These are phyloP conservation scores for Chlorodrepanis virens DNA, from an alignment of 2,113 vertebrate genomes.

Conservation along the genomic window DNA sequence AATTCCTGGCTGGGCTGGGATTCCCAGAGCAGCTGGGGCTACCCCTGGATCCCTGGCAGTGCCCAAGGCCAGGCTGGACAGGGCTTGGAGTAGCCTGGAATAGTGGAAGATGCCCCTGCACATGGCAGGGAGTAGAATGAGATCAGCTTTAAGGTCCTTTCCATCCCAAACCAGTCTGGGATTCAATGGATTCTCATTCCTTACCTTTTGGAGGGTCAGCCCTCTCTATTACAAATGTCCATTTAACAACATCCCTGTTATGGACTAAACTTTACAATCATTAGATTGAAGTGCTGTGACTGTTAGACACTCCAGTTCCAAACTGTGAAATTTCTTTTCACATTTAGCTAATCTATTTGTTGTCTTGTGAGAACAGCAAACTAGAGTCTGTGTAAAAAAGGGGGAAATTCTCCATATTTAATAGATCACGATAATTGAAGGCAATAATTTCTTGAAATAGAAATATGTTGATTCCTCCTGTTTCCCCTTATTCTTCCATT, in stretches of 20 bases:
- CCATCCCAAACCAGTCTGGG: neutral
- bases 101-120: fast-evolving
- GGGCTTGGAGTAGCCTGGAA: neutral
- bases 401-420: neutral
- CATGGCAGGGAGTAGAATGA: fast-evolving
- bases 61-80: fast-evolving
- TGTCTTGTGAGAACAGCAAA: neutral
- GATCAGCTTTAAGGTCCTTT: neutral
- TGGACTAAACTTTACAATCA: neutral
- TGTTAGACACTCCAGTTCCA: neutral
- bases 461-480: neutral
- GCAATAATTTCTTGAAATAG: neutral
- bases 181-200: neutral
- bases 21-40: neutral
- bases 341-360: neutral
- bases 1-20: neutral
- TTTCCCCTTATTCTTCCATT: neutral
- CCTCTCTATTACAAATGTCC: neutral
- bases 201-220: neutral
- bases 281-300: neutral
- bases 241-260: neutral
- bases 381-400: neutral
- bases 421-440: neutral
- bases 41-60: neutral
- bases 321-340: neutral